phyloP scores from a whole-genome alignment of 2,888 invertebrate species.

The Smittia aterrima region DNA sequence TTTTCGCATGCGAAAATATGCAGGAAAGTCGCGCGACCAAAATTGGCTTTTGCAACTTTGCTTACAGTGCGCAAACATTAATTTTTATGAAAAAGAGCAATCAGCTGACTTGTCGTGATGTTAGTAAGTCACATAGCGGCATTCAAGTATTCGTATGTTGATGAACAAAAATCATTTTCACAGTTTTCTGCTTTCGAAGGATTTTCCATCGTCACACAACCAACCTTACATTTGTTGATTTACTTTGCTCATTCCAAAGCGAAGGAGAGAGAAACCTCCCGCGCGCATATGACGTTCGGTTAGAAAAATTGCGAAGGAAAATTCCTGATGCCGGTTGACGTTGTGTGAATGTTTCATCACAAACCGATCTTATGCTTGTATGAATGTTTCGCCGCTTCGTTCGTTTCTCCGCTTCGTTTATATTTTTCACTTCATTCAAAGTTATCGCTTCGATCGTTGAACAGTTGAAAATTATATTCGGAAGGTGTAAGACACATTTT shows the following conservation, averaged over 20 bases:
- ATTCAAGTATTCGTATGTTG: not conserved
- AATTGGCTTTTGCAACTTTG: not conserved
- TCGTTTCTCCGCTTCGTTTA: constrained; percentile 1
- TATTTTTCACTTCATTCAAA: constrained; percentile 37
- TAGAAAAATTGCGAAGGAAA: constrained; percentile 38
- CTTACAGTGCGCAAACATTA: not conserved
- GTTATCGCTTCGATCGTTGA: constrained; percentile 33
- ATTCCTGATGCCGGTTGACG: not conserved
- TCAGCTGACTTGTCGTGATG: not conserved
- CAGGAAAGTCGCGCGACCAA: not conserved
- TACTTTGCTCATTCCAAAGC: not conserved
- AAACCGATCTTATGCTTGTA: not conserved
- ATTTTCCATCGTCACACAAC: constrained; percentile 31
- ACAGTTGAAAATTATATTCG: constrained; percentile 34
- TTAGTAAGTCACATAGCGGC: too few species aligned
- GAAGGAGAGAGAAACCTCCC: not conserved
- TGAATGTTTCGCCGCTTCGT: constrained; percentile 21
- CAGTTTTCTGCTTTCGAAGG: not conserved
- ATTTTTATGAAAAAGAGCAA: not conserved
- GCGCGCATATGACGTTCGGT: not conserved
- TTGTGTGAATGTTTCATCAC: constrained; percentile 28
- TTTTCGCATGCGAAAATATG: not conserved
- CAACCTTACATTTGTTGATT: constrained; percentile 36
- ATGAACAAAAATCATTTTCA: not conserved
- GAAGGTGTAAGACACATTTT: constrained; percentile 37